Evolutionary conservation across 2,888 invertebrate species (phyloP).

Genomic region (Limulus polyphemus): DNA sequence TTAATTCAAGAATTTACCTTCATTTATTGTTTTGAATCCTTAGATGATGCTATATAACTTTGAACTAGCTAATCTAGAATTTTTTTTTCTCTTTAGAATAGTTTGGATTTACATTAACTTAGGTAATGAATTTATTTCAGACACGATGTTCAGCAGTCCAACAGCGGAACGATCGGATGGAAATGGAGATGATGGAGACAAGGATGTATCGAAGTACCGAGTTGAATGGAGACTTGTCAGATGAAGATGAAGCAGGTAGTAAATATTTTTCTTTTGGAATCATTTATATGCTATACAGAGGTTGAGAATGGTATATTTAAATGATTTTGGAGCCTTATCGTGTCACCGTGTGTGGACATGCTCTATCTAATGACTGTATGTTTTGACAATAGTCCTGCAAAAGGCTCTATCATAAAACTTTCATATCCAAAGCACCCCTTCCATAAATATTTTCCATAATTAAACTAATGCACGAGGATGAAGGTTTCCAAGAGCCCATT

Average conservation of each 20-base stretch:
- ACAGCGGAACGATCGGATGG: conserved; percentile 52
- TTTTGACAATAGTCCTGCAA: no score
- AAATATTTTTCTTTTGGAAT: conserved; percentile 1
- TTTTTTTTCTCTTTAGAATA: no score
- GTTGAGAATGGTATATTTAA: no score
- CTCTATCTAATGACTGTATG: not conserved
- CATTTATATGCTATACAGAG: not conserved
- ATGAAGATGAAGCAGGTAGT: conserved; percentile 26
- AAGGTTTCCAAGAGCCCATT: no score
- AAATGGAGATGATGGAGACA: conserved; percentile 75
- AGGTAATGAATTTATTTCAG: conserved; percentile 25
- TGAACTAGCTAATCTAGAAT: no score
- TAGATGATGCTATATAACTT: no score
- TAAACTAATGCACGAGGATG: no score
- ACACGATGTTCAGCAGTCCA: conserved; percentile 31
- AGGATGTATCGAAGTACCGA: conserved; percentile 47
- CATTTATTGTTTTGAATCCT: no score
- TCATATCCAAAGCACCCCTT: not conserved
- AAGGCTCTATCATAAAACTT: not conserved
- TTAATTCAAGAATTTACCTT: no score
- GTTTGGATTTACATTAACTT: no score
- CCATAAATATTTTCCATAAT: no score
- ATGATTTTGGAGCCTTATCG: no score
- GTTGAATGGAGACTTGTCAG: conserved; percentile 54
- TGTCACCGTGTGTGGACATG: not conserved